Evolutionary conservation across 35 echinoderm and acorn worm genomes (phyloP).

Genomic region (Ptychodera flava): DNA sequence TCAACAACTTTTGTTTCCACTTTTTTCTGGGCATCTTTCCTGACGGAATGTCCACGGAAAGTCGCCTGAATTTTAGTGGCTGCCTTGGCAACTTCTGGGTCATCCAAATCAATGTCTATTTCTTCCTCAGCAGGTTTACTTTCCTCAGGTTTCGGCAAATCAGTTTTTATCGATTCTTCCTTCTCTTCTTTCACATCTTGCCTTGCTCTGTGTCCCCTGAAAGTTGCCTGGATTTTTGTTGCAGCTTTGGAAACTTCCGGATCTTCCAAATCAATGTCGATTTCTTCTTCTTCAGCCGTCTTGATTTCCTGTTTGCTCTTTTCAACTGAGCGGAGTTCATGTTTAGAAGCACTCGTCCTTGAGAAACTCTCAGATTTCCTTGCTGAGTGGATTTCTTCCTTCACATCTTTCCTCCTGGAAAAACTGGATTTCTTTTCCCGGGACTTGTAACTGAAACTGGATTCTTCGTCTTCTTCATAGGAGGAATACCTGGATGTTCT

Average conservation of each 20-base stretch:
- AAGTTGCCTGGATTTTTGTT: neutral
- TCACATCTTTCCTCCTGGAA: too few species aligned
- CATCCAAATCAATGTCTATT: neutral
- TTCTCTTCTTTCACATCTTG: neutral
- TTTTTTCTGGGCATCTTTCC: neutral
- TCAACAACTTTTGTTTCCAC: neutral
- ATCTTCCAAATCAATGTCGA: neutral
- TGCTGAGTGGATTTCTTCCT: too few species aligned
- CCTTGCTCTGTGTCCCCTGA: neutral
- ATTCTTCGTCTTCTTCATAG: neutral
- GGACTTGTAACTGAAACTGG: neutral
- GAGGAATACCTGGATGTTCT: neutral
- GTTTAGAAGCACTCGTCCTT: too few species aligned
- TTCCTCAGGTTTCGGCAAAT: neutral
- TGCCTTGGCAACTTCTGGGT: neutral
- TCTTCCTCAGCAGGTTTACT: neutral
- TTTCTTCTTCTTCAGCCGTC: neutral
- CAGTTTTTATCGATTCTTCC: neutral
- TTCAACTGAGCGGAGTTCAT: too few species aligned
- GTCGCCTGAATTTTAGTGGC: neutral
- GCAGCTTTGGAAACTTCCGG: neutral
- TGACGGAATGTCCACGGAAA: neutral
- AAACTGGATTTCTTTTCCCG: too few species aligned
- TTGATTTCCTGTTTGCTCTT: constrained; percentile 6
- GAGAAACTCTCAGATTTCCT: too few species aligned